phyloP scores from a whole-genome alignment of 2,888 invertebrate genomes.

The Acanthosepion lycidas region DNA sequence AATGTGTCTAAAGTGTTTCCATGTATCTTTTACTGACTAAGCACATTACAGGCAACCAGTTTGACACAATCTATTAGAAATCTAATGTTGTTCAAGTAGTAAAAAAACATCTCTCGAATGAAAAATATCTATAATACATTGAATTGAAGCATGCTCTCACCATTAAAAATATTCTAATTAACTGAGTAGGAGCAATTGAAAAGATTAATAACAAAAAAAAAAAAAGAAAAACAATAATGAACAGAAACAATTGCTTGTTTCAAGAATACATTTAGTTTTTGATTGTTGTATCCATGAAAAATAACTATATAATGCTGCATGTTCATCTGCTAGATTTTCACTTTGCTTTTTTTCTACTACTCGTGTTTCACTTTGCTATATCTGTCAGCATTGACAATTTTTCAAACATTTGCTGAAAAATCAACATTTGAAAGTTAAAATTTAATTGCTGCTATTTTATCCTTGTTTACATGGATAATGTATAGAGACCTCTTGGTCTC shows the following conservation, averaged over 20 bases:
- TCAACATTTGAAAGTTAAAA: not conserved
- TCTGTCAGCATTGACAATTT: not conserved
- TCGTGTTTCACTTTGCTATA: not conserved
- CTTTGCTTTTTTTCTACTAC: not conserved
- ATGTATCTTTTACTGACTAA: conserved; percentile 36
- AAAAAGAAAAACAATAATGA: not conserved
- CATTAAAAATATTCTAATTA: no score
- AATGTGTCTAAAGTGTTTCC: conserved; percentile 41
- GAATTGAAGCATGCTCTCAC: not conserved
- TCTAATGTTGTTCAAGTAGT: not conserved
- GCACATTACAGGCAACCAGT: conserved; percentile 43
- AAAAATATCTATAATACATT: not conserved
- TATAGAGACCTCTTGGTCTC: not conserved
- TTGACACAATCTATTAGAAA: conserved; percentile 44
- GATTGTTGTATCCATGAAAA: not conserved
- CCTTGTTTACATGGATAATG: not conserved
- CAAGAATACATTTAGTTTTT: not conserved
- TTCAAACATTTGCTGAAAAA: not conserved
- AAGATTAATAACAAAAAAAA: not conserved
- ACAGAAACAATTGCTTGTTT: not conserved
- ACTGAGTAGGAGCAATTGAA: not conserved
- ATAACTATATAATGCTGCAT: not conserved
- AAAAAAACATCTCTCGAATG: not conserved
- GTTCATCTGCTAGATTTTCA: not conserved
- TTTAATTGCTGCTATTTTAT: not conserved